Percentiles rank a stretch among this genome's conserved stretches.
phyloP scores from a whole-genome alignment of 2,113 vertebrate genomes.

The cat (Felis catus) region F.catus_Fca126_mat1.0 CM031412.1:8982501-8983000 shows the following conservation, averaged over 20 bases:
- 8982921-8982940: neutral
- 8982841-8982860: fast-evolving
- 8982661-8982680: neutral
- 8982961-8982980: neutral
- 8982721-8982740: neutral
- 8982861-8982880: neutral
- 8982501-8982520: neutral
- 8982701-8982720: neutral
- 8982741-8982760: neutral
- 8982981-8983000: neutral
- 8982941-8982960: neutral
- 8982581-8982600: neutral
- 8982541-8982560: conserved; percentile 29
- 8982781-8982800: neutral
- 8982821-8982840: neutral
- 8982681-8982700: neutral
- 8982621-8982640: neutral
- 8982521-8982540: conserved; percentile 12
- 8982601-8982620: neutral
- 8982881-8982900: neutral
- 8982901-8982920: neutral
- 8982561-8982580: neutral
- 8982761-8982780: fast-evolving
- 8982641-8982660: neutral
- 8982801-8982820: neutral